Evolutionary conservation across 2,113 vertebrate species (phyloP), one percentile per base, ranked within the genome.

Genomic region (Pontoporia blainvillei): DNA sequence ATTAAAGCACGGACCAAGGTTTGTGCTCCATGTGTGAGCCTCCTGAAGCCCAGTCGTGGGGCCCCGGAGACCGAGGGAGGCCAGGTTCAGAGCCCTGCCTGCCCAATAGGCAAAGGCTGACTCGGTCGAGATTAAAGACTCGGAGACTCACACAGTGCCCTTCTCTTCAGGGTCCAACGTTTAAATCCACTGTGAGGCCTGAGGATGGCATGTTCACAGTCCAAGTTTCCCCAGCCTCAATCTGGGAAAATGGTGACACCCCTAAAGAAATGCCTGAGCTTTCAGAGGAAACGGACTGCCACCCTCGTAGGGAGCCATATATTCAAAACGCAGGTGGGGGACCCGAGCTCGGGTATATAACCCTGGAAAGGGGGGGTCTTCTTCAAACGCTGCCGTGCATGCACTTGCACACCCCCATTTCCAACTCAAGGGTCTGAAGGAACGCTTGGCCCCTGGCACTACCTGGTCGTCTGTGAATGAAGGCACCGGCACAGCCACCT

Each of bases 321-420:
- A 7, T 44, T 20, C 8, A 9, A 10, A 11, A 6, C 14, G 11
- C 25, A 7, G 7, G 59, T 4, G 36, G 5, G 29, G 62, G 27
- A 31, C n/a, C 57, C 17, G 7, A 1, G 44, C 71, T 6, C 0
- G 5, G 29, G 54, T 2, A 36, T 1, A 1, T 0, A 0, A 49
- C 57, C 27, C 44, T 1, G 3, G 27, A 3, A 6, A 49, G 25
- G 3, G 3, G 3, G 39, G 44, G 36, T 2, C 23, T 17, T 14
- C 20, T 0, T 15, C 73, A 76, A 31, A 34, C 1, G 0, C 27
- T 5, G 31, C 76, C 0, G 1, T 4, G 13, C 0, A 1, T 2
- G 25, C 36, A 3, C 13, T 1, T 41, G 25, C 52, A 29, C 1
- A 0, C 3, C 4, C 57, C 49, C 2, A 9, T 14, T 25, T 81